Evolutionary conservation across 2,797 vertebrate species (phyloP).

Genomic region (Myotis myotis): DNA sequence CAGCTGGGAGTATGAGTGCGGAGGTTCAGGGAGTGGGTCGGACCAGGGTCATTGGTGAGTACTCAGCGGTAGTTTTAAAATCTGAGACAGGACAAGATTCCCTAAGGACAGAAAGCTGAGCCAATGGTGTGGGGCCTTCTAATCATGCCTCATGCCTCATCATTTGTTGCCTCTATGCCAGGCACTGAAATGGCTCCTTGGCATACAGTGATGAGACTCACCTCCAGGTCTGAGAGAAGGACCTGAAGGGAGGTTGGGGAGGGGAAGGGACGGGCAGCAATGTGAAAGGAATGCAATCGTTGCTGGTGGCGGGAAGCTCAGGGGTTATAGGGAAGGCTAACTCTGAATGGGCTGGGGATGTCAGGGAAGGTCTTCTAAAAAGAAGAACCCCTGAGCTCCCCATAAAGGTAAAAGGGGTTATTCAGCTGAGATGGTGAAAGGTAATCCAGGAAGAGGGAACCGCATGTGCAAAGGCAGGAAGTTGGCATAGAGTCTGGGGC

Average conservation of each 20-base stretch:
- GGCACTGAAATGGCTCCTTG: neutral
- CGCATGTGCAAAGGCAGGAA: neutral
- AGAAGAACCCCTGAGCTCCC: neutral
- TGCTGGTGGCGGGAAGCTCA: no score
- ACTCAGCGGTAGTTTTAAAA: neutral
- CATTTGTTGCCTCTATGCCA: neutral
- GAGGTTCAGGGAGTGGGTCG: neutral
- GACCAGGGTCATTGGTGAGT: neutral
- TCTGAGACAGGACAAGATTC: neutral
- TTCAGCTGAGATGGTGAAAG: neutral
- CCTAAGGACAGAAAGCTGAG: neutral
- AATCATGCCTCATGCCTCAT: no score
- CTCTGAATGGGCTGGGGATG: no score
- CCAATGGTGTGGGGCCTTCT: neutral
- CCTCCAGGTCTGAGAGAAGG: neutral
- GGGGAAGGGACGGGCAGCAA: neutral
- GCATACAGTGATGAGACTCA: neutral
- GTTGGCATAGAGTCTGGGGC: accelerated
- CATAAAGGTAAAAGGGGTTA: neutral
- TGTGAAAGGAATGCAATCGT: accelerated
- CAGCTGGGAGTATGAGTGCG: neutral
- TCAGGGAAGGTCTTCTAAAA: neutral
- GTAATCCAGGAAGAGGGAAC: neutral
- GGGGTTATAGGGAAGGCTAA: neutral
- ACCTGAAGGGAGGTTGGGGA: neutral